These are phyloP conservation scores for Spheniscus mendiculus DNA, from an alignment of 2,113 vertebrate species.

Conservation along the genomic window DNA sequence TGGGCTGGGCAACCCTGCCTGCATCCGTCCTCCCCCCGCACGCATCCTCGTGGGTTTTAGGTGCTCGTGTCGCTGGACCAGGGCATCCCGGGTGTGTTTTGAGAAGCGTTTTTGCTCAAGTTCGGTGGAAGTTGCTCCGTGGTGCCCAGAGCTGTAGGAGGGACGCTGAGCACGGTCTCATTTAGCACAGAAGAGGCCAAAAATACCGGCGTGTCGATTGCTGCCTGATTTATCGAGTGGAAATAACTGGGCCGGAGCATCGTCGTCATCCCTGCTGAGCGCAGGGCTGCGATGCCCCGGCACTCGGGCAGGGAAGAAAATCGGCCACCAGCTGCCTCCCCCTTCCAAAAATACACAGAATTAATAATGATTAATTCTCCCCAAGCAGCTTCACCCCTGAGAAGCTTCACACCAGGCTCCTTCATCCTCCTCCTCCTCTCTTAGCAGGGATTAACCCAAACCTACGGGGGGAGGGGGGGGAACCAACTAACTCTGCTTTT, in stretches of 20 bases:
- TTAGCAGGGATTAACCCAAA: neutral
- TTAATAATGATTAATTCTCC: neutral
- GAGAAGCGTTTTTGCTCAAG: neutral
- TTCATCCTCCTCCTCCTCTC: neutral
- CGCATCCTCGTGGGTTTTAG: accelerated
- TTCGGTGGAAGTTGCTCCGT: neutral
- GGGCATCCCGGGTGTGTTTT: accelerated
- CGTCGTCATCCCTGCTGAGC: accelerated
- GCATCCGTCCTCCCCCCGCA: neutral
- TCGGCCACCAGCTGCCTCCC: accelerated
- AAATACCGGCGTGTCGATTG: accelerated
- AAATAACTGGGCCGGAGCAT: neutral
- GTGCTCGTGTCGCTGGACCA: accelerated
- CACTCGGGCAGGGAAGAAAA: neutral
- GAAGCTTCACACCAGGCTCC: neutral
- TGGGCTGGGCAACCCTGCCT: neutral
- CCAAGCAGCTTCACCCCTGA: neutral
- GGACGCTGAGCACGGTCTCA: accelerated
- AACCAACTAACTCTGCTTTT: neutral
- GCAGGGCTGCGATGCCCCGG: accelerated
- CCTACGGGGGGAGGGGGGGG: no score
- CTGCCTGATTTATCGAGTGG: neutral
- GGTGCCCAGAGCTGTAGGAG: neutral
- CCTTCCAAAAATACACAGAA: neutral
- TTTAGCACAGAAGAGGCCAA: neutral